These are phyloP conservation scores for Sarcophaga variegata DNA, from an alignment of 2,888 invertebrate genomes.

Conservation along the genomic window DNA sequence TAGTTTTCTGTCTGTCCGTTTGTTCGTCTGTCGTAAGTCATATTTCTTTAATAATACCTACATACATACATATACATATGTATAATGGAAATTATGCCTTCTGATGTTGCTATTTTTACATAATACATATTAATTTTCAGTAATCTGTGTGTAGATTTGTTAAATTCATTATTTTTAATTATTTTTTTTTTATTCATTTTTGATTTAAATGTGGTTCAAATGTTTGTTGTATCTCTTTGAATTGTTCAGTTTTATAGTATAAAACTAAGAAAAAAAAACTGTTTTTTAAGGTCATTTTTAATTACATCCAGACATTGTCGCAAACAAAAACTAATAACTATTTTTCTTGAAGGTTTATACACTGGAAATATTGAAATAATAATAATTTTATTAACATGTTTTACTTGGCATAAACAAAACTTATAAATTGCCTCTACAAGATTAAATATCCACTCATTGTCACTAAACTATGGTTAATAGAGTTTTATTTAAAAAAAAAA, in stretches of 20 bases:
- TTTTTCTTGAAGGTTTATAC: conserved; percentile 53
- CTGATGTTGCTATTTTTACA: neutral
- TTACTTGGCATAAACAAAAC: conserved; percentile 51
- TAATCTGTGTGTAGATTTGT: neutral
- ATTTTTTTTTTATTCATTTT: neutral
- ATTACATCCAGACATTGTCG: conserved; percentile 55
- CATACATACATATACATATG: neutral
- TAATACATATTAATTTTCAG: conserved; percentile 10
- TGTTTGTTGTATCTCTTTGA: neutral
- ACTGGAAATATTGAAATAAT: conserved; percentile 14
- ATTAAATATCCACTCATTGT: conserved; percentile 40
- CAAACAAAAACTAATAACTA: conserved; percentile 38
- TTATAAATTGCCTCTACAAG: neutral
- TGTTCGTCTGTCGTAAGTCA: neutral
- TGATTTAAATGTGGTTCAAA: conserved; percentile 46
- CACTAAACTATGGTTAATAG: neutral
- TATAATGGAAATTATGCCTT: too few relatives aligned
- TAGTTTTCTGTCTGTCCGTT: neutral
- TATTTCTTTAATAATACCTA: neutral
- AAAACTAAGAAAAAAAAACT: conserved; percentile 10
- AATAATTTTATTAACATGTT: conserved; percentile 57
- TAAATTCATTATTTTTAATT: conserved; percentile 2
- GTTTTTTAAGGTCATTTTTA: conserved; percentile 67
- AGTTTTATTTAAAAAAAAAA: neutral
- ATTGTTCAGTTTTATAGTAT: neutral